Evolutionary conservation across 2,113 vertebrate genomes (phyloP), one percentile per base, ranked within the genome.

Genomic region (Pseudorectes ferrugineus): DNA sequence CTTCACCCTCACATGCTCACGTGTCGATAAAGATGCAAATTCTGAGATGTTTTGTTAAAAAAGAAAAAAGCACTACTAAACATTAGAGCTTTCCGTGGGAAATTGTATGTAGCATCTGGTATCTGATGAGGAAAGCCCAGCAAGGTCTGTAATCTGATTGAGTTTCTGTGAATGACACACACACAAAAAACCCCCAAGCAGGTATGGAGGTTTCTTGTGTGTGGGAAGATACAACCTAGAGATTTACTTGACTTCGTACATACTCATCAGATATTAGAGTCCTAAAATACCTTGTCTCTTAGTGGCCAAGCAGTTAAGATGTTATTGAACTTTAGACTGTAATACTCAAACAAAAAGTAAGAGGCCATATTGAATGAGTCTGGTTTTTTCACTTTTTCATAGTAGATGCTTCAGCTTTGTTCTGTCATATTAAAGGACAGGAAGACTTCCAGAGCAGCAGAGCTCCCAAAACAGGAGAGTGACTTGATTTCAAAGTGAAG

Each of bases 401-500:
- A 68, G 79, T 45, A 83, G 36, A 78, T 94, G 24, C 72, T 88
- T 83, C 81, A 93, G 59, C 92, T 96, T 96, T 96, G 57, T 96
- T 96, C 90, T 94, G 25, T 88, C 57, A 18, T 92, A 94, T 92
- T 90, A 93, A 96, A 96, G 85, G 84, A 95, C 61, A 90, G 90
- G 83, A 93, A 93, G 73, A 85, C 82, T 93, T 88, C 70, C 88
- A 96, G 93, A 93, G 76, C 90, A 80, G 82, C 40, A 63, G 66
- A 94, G 88, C 88, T 96, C 90, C 95, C 92, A 94, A 97, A 96
- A 94, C 95, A 93, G 88, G n/a, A 90, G 92, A 96, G 72, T 94
- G 93, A 96, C 93, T 97, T 93, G 93, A 93, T 97, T 96, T 97
- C 95, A 96, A 97, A 97, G 93, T 94, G 95, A 96, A 97, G 93